phyloP scores from a whole-genome alignment of 2,797 vertebrate genomes.

The Jordanella pulchra region DNA sequence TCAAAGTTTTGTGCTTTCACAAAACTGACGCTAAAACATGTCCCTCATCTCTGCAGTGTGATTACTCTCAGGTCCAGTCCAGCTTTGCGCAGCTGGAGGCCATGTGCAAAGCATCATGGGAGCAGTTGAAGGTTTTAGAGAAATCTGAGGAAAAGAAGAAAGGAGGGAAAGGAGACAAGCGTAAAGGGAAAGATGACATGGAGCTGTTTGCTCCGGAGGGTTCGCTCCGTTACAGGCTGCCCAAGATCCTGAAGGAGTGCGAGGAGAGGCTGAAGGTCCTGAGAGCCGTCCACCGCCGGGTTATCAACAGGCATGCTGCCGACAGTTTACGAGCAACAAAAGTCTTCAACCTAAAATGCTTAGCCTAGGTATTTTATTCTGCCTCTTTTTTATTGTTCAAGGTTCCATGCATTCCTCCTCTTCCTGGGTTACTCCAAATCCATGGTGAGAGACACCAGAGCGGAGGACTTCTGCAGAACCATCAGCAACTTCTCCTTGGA shows the following conservation, averaged over 20 bases:
- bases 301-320: slow-evolving; percentile 77
- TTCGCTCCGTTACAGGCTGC: slow-evolving; percentile 60
- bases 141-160: slow-evolving; percentile 62
- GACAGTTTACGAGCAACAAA: not conserved
- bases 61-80: slow-evolving; percentile 75
- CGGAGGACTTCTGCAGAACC: slow-evolving; percentile 78
- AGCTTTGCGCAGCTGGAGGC: slow-evolving; percentile 72
- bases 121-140: slow-evolving; percentile 78
- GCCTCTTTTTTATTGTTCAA: slow-evolving; percentile 20
- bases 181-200: slow-evolving; percentile 21
- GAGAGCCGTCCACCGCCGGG: slow-evolving; percentile 77
- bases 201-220: slow-evolving; percentile 18
- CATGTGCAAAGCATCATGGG: slow-evolving; percentile 79
- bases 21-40: not conserved
- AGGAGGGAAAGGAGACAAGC: slow-evolving; percentile 36
- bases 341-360: not conserved
- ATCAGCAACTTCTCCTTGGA: slow-evolving; percentile 83
- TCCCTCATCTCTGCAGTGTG: slow-evolving; percentile 61
- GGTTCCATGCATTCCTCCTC: slow-evolving; percentile 83
- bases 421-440: slow-evolving; percentile 81
- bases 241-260: slow-evolving; percentile 76
- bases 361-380: not conserved
- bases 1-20: not conserved
- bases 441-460: slow-evolving; percentile 70
- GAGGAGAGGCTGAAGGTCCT: slow-evolving; percentile 78